Conservation (phyloP, 2,797 vertebrate species). For the Ctenosaura bakeri region DNA sequence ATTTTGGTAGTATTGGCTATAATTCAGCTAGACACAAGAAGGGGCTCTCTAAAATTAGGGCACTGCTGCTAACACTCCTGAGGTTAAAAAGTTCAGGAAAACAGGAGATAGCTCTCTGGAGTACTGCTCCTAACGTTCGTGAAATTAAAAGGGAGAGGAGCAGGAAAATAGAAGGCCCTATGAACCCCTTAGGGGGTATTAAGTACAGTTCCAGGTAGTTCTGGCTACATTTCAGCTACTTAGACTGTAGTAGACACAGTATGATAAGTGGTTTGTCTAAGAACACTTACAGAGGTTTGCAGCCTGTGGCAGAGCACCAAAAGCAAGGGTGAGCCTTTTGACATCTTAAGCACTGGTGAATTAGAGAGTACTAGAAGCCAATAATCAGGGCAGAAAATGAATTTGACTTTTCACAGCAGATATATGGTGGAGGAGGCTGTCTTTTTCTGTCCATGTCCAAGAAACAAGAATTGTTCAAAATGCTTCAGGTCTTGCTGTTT, state of each 20-base stretch:
- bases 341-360: not conserved
- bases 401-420: not conserved
- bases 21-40: too few relatives aligned
- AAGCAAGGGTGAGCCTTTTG: not conserved
- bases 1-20: too few relatives aligned
- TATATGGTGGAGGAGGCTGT: not conserved
- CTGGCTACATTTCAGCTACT: too few relatives aligned
- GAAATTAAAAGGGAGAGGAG: too few relatives aligned
- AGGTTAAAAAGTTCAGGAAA: too few relatives aligned
- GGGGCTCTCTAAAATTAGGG: too few relatives aligned
- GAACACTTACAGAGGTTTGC: not conserved
- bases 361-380: not conserved
- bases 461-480: not conserved
- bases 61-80: too few relatives aligned
- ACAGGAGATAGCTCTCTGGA: too few relatives aligned
- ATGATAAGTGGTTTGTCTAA: not conserved
- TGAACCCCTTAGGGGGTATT: too few relatives aligned
- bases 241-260: not conserved
- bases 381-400: not conserved
- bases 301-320: not conserved
- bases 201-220: too few relatives aligned
- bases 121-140: too few relatives aligned
- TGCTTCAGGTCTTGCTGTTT: slow-evolving; percentile 22
- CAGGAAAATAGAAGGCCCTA: too few relatives aligned
- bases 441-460: not conserved